phyloP scores from a whole-genome alignment of 2,797 vertebrate genomes.

The Epinephelus awoara region DNA sequence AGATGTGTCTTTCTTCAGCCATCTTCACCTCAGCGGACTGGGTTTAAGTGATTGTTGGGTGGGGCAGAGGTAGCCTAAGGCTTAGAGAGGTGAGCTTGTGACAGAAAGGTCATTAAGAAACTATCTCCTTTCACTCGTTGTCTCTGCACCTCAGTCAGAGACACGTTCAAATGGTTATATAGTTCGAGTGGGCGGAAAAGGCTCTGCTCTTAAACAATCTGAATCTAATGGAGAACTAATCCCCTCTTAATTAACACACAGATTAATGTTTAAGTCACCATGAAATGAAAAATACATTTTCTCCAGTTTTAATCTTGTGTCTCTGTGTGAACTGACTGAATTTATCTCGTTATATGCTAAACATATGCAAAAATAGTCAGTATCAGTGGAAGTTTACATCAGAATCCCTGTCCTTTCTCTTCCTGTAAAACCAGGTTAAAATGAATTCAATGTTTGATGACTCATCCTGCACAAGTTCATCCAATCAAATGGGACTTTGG shows the following conservation, averaged over 20 bases:
- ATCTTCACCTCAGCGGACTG: slow-evolving; percentile 18
- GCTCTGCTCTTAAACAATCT: neutral
- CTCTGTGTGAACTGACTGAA: too few species aligned
- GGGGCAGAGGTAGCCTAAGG: slow-evolving; percentile 38
- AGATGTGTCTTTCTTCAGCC: slow-evolving; percentile 66
- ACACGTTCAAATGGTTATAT: neutral
- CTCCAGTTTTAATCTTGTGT: too few species aligned
- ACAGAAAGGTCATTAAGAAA: slow-evolving; percentile 33
- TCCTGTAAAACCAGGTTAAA: too few species aligned
- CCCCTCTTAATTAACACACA: neutral
- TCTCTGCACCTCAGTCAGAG: slow-evolving; percentile 1
- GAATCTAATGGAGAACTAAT: neutral
- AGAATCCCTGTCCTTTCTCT: too few species aligned
- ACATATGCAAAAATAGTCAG: too few species aligned
- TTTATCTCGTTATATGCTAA: too few species aligned
- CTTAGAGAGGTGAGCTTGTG: slow-evolving; percentile 6
- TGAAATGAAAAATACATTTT: too few species aligned
- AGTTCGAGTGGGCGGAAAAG: neutral
- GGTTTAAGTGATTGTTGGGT: slow-evolving; percentile 42
- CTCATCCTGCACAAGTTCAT: too few species aligned
- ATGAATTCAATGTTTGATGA: too few species aligned
- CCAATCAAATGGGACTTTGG: too few species aligned
- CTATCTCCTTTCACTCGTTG: slow-evolving; percentile 22
- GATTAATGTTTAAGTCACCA: neutral
- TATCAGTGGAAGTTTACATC: too few species aligned